Base-by-base conservation (phyloP, 2,888 invertebrate genomes). In the Heliconius cydno region DNA sequence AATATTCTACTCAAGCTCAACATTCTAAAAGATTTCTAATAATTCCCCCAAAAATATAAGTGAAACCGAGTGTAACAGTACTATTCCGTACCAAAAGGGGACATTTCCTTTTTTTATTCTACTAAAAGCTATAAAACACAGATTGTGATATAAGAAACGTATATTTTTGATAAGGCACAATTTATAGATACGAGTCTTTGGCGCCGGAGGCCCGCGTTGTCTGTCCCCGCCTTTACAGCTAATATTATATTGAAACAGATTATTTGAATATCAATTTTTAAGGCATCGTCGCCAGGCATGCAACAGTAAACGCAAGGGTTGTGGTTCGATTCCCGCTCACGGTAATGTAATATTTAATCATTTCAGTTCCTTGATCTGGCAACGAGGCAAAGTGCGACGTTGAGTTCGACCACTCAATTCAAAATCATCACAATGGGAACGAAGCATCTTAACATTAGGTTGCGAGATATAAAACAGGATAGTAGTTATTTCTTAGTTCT, bases 111-210 rank as follows among this genome's bases (percentile, higher is more conserved):
- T 73, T 71, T 73, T 60, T 60, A 63, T 66, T 19, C 22, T 10
- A 41, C 28, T 25, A 22, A 65, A 30, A 65, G 38, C 41, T 30
- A 66, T 65, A 78, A 78, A 63, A 86, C 88, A 83, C 81, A 85
- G 83, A 68, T 85, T 78, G 80, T 38, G 66, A 67, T 78, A 73
- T 78, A 67, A 73, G 72, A 76, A 77, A 83, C 82, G 83, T 84
- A 83, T 84, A 85, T 84, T 82, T 86, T 85, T 72, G 83, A 95
- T 95, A 95, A 94, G 94, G 93, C 89, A 94, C 91, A 82, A 95
- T 95, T 95, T 95, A 95, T 95, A 94, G 94, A 92, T 94, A 91
- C 88, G 92, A 92, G 92, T 94, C 94, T 94, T 95, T 90, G 91
- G 85, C 85, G 92, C 91, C 90, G 89, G 90, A 88, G 92, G 92